These are phyloP conservation scores for Orgyia antiqua DNA, from an alignment of 2,888 invertebrate genomes.

Conservation along the genomic window DNA sequence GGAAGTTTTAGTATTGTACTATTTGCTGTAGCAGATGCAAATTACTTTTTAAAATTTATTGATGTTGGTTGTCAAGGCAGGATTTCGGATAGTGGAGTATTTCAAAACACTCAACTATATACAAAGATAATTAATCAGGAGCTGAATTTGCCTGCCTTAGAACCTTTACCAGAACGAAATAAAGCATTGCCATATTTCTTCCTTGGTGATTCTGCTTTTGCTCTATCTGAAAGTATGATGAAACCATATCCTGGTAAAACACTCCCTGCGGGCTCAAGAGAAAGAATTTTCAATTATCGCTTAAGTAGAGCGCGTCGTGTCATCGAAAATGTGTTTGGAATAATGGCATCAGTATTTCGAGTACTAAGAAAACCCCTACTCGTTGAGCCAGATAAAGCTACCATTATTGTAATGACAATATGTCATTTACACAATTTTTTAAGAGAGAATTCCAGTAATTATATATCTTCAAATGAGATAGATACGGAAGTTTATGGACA, in stretches of 20 bases:
- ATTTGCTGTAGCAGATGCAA: conserved; percentile 11
- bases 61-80: conserved; percentile 12
- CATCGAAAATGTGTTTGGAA: no score
- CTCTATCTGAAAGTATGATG: conserved; percentile 15
- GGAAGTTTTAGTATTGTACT: conserved; percentile 9
- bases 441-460: no score
- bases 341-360: no score
- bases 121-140: conserved; percentile 7
- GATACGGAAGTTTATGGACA: no score
- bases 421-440: no score
- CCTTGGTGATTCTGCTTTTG: conserved; percentile 15
- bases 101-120: conserved; percentile 5
- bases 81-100: conserved; percentile 7
- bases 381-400: no score
- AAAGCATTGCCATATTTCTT: conserved; percentile 15
- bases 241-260: conserved; percentile 16
- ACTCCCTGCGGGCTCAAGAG: no score
- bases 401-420: no score
- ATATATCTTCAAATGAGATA: no score
- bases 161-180: conserved; percentile 11
- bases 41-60: conserved; percentile 8
- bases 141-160: conserved; percentile 8
- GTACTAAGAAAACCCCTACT: no score
- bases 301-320: no score
- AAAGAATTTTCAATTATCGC: no score